Conservation (phyloP, 2,888 invertebrate genomes). For the Acanthosepion pharaonis region DNA sequence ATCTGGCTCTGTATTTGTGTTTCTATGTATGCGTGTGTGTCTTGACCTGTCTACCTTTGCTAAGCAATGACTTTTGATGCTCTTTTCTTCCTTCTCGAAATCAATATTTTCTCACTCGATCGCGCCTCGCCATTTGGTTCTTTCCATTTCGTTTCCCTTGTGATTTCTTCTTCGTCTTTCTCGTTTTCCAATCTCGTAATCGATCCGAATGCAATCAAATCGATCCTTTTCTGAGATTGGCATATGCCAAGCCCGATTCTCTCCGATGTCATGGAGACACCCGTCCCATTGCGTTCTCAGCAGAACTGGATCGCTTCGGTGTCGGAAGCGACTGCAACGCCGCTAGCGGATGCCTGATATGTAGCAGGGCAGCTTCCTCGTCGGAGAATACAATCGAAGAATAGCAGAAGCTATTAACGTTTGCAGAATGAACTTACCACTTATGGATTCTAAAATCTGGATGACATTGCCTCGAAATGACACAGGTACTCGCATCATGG, state of each 20-base stretch:
- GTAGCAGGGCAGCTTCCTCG: background rate
- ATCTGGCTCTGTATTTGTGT: too few relatives aligned
- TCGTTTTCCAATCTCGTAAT: background rate
- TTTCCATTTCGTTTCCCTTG: too few relatives aligned
- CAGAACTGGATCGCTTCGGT: background rate
- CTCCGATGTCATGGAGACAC: conserved; percentile 2
- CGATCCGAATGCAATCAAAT: background rate
- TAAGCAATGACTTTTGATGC: background rate
- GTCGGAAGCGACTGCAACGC: background rate
- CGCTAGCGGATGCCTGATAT: background rate
- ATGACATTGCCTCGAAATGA: background rate
- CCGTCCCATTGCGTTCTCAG: background rate
- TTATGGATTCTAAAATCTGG: background rate
- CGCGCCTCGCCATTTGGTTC: too few relatives aligned
- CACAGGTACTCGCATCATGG: background rate
- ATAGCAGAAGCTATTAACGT: background rate
- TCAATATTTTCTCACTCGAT: background rate
- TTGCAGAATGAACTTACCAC: background rate
- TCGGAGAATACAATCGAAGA: background rate
- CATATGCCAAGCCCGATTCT: conserved; percentile 4
- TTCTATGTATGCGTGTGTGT: too few relatives aligned
- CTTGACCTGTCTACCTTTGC: background rate
- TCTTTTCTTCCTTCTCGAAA: background rate
- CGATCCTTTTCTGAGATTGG: background rate
- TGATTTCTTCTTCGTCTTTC: background rate